Base-by-base conservation (phyloP, 2,113 vertebrate genomes). In the Hipposideros armiger region DNA sequence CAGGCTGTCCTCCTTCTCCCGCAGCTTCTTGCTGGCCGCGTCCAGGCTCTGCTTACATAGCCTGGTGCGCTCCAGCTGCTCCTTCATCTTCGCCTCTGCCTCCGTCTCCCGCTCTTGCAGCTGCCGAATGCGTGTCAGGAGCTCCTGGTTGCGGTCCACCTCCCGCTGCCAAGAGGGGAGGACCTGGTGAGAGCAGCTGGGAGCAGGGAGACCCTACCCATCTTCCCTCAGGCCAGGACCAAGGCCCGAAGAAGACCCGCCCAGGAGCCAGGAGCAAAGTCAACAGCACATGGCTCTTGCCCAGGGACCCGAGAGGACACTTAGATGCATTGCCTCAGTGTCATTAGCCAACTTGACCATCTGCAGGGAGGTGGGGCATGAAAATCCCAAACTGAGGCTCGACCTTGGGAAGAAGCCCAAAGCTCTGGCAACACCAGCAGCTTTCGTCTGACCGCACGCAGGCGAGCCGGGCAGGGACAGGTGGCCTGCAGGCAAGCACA, bases 61-160 rank as follows among this genome's bases (percentile, higher is more conserved):
- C 80, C 98, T 98, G 95, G 98, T 99, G 64, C 97, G 98, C 86
- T 99, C 99, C 88, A 98, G 85, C 97, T 99, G 99, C 72, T 99
- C 99, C 36, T 98, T 98, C 36, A 99, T 96, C 78, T 97, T 99
- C 88, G 98, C 99, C 52, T 98, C 98, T 0, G 96, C 98, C 70
- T 99, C 99, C 0, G 95, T 92, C 95, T 99, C 99, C 64, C 98
- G 98, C 30, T 99, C 99, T 97, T 99, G 99, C 19, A 99, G 98
- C 64, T 99, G 99, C 95, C 99, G 99, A 13, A 99, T 99, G 42
- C 98, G 98, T 0, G 98, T 98, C 86, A 99, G 97, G 73, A 99
- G 98, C n/a, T 99, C 99, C 97, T 99, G 99, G 97, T 99, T 99
- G 28, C 99, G 98, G 92, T 99, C 99, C 2, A 99, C 98, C 97